Evolutionary conservation across 1,140 invertebrate genomes (phyloP).

Genomic region (Daktulosphaira vitifoliae): DNA sequence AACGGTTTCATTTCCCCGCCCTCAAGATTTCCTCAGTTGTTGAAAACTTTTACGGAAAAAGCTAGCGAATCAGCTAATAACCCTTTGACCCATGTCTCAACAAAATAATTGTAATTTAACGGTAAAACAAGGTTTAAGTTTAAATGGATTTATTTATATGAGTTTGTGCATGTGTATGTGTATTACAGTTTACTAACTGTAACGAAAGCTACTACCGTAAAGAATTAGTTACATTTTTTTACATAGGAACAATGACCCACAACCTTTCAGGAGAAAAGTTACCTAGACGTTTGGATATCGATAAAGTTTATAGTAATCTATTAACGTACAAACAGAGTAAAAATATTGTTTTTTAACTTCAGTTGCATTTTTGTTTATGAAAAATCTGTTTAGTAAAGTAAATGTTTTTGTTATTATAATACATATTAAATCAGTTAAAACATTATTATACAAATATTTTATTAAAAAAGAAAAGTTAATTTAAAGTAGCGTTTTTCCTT

Average conservation of each 20-base stretch:
- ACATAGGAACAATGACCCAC: not conserved
- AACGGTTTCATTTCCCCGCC: constrained; percentile 18
- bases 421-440: too few relatives aligned
- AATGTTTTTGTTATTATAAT: too few relatives aligned
- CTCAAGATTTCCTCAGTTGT: too few relatives aligned
- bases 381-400: too few relatives aligned
- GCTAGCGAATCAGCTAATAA: constrained; percentile 6
- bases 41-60: not conserved
- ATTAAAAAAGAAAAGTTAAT: too few relatives aligned
- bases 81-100: constrained; percentile 5
- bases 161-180: not conserved
- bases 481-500: too few relatives aligned
- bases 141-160: too few relatives aligned
- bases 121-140: not conserved
- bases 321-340: constrained; percentile 1
- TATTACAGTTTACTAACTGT: not conserved
- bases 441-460: too few relatives aligned
- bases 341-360: constrained; percentile 18
- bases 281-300: not conserved
- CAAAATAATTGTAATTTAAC: constrained; percentile 30
- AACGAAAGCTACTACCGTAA: constrained; percentile 9
- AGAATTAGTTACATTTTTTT: constrained; percentile 31
- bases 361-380: too few relatives aligned
- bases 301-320: constrained; percentile 11
- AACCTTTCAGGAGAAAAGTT: not conserved